A percentile compares a stretch with the other conserved stretches of the same genome.
Evolutionary conservation across 2,888 invertebrate species (phyloP).

Genomic region (Campoplex nolae): DNA sequence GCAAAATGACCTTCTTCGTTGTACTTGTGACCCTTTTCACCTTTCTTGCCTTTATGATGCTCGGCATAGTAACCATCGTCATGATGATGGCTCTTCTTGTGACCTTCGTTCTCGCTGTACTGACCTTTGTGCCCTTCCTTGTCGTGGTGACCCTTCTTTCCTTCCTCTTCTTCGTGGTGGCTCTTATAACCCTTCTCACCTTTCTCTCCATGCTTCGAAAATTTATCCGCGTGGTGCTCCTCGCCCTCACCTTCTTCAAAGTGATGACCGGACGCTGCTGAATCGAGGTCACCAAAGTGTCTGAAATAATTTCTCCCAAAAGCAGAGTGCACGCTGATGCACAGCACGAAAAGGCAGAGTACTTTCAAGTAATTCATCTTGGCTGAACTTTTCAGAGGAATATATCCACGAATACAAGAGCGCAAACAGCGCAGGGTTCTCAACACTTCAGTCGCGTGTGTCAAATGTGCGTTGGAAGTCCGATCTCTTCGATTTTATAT

Average conservation of each 20-base stretch:
- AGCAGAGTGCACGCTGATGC: constrained; percentile 26
- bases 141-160: constrained; percentile 91
- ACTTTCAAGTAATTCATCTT: constrained; percentile 42
- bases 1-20: constrained; percentile 94
- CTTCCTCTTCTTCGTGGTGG: constrained; percentile 91
- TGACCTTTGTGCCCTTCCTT: constrained; percentile 88
- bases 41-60: constrained; percentile 90
- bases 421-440: background rate
- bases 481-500: constrained; percentile 80
- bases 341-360: constrained; percentile 43
- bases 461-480: constrained; percentile 38
- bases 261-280: constrained; percentile 62
- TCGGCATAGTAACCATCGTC: constrained; percentile 87
- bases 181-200: constrained; percentile 89
- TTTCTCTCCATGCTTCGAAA: constrained; percentile 88
- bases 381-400: background rate
- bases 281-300: constrained; percentile 69
- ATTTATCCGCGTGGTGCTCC: constrained; percentile 89
- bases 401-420: background rate
- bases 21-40: constrained; percentile 92
- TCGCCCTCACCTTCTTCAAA: constrained; percentile 88
- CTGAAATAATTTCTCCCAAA: constrained; percentile 84
- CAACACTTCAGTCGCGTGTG: constrained; percentile 3
- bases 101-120: constrained; percentile 88
- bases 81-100: constrained; percentile 88